Evolutionary conservation across 2,113 vertebrate genomes (phyloP).

Genomic region (Poecile atricapillus): DNA sequence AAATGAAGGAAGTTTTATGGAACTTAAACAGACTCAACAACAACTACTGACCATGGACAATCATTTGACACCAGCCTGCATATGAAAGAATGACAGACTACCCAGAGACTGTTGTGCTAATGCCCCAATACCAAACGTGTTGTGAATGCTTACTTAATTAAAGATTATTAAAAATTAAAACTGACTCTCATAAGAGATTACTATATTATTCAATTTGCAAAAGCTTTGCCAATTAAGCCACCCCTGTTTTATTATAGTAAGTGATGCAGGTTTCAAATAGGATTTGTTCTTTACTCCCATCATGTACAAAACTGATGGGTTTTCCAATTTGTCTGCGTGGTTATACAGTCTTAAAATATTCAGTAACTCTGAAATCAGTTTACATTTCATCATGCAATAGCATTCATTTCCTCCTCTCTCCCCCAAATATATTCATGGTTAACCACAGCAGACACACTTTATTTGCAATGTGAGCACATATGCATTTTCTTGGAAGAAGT

Average conservation of each 20-base stretch:
- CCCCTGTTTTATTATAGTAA: not conserved
- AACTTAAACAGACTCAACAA: not conserved
- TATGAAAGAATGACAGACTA: not conserved
- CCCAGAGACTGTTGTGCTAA: not conserved
- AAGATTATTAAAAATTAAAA: conserved; percentile 32
- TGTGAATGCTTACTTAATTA: not conserved
- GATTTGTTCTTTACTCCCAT: not conserved
- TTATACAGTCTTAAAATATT: not conserved
- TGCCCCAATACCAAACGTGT: not conserved
- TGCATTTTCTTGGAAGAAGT: not conserved
- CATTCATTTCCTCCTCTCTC: not conserved
- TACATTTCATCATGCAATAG: not conserved
- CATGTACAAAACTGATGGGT: not conserved
- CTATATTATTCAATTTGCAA: not conserved
- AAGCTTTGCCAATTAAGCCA: not conserved
- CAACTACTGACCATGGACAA: not conserved
- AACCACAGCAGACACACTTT: not conserved
- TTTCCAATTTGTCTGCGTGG: rapidly evolving
- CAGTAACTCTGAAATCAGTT: not conserved
- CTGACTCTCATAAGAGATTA: not conserved
- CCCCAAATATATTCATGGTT: not conserved
- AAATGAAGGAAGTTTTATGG: not conserved
- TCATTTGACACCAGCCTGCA: not conserved
- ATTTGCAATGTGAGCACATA: not conserved
- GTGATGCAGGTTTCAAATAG: not conserved